Conservation (phyloP, 2,888 invertebrate species). For the Chymomyza procnemis region DNA sequence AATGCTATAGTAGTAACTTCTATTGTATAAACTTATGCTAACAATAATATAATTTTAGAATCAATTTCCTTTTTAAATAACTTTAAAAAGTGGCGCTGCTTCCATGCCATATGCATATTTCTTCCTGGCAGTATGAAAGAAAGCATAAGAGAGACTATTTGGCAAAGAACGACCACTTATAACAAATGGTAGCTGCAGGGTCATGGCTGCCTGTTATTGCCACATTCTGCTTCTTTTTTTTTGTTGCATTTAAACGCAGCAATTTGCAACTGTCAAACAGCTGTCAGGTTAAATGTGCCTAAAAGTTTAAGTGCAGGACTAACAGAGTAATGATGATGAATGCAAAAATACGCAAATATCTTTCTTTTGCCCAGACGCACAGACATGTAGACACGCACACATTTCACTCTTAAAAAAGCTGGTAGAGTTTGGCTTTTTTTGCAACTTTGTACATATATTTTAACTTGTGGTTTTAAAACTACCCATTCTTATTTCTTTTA, state of each 20-base stretch:
- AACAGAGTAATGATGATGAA: constrained; percentile 68
- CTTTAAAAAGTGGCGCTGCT: too few relatives aligned
- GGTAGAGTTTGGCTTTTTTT: constrained; percentile 14
- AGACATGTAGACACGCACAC: constrained; percentile 34
- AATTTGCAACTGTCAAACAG: constrained; percentile 67
- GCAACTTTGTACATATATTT: constrained; percentile 33
- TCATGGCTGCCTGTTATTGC: neutral
- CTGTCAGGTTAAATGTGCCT: constrained; percentile 59
- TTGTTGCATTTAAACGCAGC: constrained; percentile 15
- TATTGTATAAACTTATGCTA: too few relatives aligned
- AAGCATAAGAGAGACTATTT: neutral
- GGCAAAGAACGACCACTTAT: constrained; percentile 2
- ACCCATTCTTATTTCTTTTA: constrained; percentile 13
- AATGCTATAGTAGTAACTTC: too few relatives aligned
- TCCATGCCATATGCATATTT: too few relatives aligned
- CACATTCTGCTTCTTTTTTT: neutral
- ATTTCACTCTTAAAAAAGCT: constrained; percentile 63
- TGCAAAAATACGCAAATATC: constrained; percentile 68
- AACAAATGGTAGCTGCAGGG: neutral
- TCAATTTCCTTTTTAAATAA: too few relatives aligned
- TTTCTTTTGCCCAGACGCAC: constrained; percentile 55
- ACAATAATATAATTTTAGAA: too few relatives aligned
- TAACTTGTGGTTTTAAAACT: constrained; percentile 38
- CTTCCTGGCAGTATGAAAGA: neutral
- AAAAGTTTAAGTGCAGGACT: constrained; percentile 40